A percentile compares a stretch with the other conserved stretches of the same genome.
Evolutionary conservation across 2,888 invertebrate genomes (phyloP).

Genomic region (Pharmacophagus antenor): DNA sequence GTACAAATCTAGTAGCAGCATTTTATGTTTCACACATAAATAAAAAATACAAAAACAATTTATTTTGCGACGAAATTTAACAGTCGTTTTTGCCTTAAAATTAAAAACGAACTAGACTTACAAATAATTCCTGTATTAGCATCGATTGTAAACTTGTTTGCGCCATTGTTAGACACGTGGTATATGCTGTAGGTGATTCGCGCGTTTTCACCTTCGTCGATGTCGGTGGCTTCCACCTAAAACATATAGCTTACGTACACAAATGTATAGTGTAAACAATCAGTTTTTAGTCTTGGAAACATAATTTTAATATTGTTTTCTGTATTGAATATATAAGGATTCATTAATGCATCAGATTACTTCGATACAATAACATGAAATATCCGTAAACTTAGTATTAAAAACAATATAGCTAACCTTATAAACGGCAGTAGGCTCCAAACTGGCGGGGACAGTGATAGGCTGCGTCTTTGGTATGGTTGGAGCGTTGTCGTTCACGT

Average conservation of each 20-base stretch:
- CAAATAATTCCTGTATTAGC: slow-evolving; percentile 87
- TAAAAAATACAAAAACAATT: too few relatives aligned
- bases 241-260: slow-evolving; percentile 31
- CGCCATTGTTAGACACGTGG: slow-evolving; percentile 94
- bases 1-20: too few relatives aligned
- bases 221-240: slow-evolving; percentile 89
- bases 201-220: slow-evolving; percentile 92
- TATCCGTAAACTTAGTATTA: not conserved
- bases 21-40: too few relatives aligned
- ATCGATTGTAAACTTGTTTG: slow-evolving; percentile 92
- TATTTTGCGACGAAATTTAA: too few relatives aligned
- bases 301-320: too few relatives aligned
- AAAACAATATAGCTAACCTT: slow-evolving; percentile 71
- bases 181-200: slow-evolving; percentile 91
- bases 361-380: too few relatives aligned
- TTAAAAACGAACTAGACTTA: too few relatives aligned
- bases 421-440: slow-evolving; percentile 84
- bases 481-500: slow-evolving; percentile 94
- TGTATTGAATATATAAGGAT: too few relatives aligned
- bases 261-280: too few relatives aligned
- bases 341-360: too few relatives aligned
- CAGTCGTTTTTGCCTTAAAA: too few relatives aligned
- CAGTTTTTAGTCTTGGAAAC: too few relatives aligned
- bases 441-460: slow-evolving; percentile 89
- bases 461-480: slow-evolving; percentile 89